Base-by-base conservation (phyloP, 2,888 invertebrate genomes). In the Hirtodrosophila cameraria region DNA sequence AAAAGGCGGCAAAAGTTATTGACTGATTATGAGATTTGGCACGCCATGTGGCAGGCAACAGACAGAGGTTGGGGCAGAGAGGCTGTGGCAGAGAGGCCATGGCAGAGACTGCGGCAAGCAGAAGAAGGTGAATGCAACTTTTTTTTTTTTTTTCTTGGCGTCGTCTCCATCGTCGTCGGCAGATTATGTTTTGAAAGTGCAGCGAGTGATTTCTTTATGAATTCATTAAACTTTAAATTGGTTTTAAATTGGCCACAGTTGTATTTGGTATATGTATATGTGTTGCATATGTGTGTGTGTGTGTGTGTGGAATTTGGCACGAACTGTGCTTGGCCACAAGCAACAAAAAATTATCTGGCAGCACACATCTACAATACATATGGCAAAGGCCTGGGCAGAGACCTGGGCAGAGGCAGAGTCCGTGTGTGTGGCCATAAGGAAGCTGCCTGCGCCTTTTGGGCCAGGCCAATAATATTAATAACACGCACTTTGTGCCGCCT, bases 21-120 rank as follows among this genome's bases (percentile, higher is more conserved):
- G 84, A 85, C 84, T 85, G 84, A 85, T 87, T 85, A 85, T 85
- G 87, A 87, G 87, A 85, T 85, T 85, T 85, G 84, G 84, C 84
- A 85, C 87, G 84, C 84, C 86, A 84, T 79, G 67, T 55, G 42
- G 35, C 57, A 33, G 42, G 60, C 39, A 36, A 31, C 33, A 42
- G 42, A 20, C 48, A n/a, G n/a, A n/a, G 31, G 23, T 9, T 9
- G 39, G 9, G 45, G 53, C 41, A 52, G 53, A 53, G 43, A 43
- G 31, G 23, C 13, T 9, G 39, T 12, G 30, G 30, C 43, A 36
- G 39, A 41, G 23, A 18, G 20, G 18, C 4, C 39, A 38, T n/a
- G n/a, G n/a, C n/a, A n/a, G n/a, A n/a, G 55, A 5, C 65, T 7
- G n/a, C n/a, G n/a, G 13, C 16, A 45, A 4, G 3, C 53, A 27